These are phyloP conservation scores for Wiebesia pumilae DNA, from an alignment of 1,140 invertebrate genomes.

Conservation along the genomic window DNA sequence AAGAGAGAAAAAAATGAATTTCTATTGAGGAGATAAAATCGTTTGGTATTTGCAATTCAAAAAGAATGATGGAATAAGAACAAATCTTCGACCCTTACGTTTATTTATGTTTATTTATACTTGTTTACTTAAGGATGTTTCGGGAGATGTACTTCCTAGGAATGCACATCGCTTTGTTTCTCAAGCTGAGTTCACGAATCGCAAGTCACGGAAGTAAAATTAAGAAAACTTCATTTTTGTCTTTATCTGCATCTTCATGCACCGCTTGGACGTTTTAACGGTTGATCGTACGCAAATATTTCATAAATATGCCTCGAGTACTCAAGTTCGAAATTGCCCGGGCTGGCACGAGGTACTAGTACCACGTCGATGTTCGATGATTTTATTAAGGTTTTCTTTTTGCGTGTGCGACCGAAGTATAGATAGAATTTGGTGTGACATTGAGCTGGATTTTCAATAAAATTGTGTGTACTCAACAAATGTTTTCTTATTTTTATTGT, in stretches of 20 bases:
- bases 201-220: neutral
- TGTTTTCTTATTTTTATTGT: neutral
- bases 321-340: constrained; percentile 18
- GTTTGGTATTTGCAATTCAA: constrained; percentile 46
- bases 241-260: neutral
- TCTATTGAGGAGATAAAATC: constrained; percentile 49
- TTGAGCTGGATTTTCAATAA: neutral
- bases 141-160: neutral
- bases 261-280: neutral
- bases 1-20: constrained; percentile 10
- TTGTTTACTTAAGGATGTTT: constrained; percentile 44
- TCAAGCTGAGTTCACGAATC: neutral
- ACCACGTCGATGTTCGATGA: neutral
- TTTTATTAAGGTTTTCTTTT: constrained; percentile 28
- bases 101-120: constrained; percentile 29
- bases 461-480: neutral
- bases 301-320: constrained; percentile 38
- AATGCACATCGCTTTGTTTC: neutral
- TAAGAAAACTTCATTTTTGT: neutral
- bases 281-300: constrained; percentile 45
- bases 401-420: neutral
- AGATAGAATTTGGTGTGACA: neutral
- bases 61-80: constrained; percentile 49
- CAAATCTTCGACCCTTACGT: neutral
- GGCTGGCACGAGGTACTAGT: neutral